Evolutionary conservation across 2,888 invertebrate species (phyloP), one percentile per base, ranked within the genome.

Genomic region (Ectropis crepuscularia): DNA sequence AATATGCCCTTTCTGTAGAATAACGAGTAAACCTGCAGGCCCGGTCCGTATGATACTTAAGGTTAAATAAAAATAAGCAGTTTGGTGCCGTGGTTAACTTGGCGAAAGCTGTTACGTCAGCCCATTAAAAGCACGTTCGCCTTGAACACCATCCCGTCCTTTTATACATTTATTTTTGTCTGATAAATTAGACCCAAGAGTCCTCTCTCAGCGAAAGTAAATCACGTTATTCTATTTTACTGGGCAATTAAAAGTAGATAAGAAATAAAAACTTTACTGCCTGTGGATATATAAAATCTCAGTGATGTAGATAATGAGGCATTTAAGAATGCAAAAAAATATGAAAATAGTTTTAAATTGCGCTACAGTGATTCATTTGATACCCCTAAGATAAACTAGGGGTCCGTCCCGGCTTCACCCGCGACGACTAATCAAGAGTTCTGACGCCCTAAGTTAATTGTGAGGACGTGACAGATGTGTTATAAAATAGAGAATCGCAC

Each of bases 91-190:
- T 57, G 50, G 39, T 50, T 41, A 36, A 16, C 55, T 39, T n/a
- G 41, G 59, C 59, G 59, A 60, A 64, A 64, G 63, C 55, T 11
- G 47, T 64, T 64, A 60, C 47, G 55, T 55, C 55, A 64, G 53
- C 48, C 48, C 11, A 49, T 58, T 63, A 58, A 58, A 54, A 63
- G 42, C 62, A 51, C 38, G 55, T 48, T 60, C 12, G 41, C 60
- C 63, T 64, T 64, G 51, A 60, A 49, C 47, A 51, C 51, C 39
- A 55, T 37, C 54, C 55, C 42, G 48, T 49, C 42, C 49, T 57
- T 43, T 49, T 46, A 43, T 39, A 53, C 28, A 6, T 55, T 55
- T 58, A 49, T 16, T 59, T 58, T 58, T 53, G 49, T 49, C 41
- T 43, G 39, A 46, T 51, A 37, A 51, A 53, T 46, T 42, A 42